A percentile compares a stretch with the other conserved stretches of the same genome.
Evolutionary conservation across 2,113 vertebrate species (phyloP).

Genomic region (Perognathus longimembris): DNA sequence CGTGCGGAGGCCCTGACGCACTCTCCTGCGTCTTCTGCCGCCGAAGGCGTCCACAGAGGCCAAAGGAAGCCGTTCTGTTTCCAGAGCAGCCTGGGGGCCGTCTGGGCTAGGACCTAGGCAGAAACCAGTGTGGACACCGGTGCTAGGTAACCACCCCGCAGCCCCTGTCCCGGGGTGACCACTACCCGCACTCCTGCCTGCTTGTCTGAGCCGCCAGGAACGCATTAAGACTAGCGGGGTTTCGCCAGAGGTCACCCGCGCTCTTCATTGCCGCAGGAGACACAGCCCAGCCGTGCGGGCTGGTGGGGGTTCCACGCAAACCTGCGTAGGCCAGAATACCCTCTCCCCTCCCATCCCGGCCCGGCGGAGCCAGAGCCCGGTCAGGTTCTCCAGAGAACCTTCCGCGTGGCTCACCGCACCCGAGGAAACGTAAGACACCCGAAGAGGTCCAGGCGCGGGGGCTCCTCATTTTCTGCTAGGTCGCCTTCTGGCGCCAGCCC

Average conservation of each 20-base stretch:
- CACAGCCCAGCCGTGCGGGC: not conserved
- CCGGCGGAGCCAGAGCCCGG: accelerated
- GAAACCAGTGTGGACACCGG: accelerated
- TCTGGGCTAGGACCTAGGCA: not conserved
- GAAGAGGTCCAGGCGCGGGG: too few species aligned
- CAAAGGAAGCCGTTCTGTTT: not conserved
- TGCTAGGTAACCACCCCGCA: not conserved
- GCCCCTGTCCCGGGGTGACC: not conserved
- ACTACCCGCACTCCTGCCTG: not conserved
- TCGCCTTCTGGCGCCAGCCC: too few species aligned
- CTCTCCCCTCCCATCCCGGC: not conserved
- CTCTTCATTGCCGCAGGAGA: not conserved
- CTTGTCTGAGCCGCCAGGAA: too few species aligned
- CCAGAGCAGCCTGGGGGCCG: accelerated
- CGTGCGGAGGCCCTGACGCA: too few species aligned
- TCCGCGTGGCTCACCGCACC: too few species aligned
- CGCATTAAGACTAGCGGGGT: too few species aligned
- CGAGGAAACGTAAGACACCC: not conserved
- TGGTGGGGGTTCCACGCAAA: accelerated
- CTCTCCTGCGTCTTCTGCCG: not conserved
- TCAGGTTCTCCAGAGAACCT: not conserved
- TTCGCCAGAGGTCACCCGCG: accelerated
- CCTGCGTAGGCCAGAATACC: accelerated
- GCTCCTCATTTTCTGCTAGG: not conserved
- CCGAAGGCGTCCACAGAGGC: not conserved